Evolutionary conservation across 2,888 invertebrate species (phyloP), one percentile per base, ranked within the genome.

Genomic region (Tiliacea citrago): DNA sequence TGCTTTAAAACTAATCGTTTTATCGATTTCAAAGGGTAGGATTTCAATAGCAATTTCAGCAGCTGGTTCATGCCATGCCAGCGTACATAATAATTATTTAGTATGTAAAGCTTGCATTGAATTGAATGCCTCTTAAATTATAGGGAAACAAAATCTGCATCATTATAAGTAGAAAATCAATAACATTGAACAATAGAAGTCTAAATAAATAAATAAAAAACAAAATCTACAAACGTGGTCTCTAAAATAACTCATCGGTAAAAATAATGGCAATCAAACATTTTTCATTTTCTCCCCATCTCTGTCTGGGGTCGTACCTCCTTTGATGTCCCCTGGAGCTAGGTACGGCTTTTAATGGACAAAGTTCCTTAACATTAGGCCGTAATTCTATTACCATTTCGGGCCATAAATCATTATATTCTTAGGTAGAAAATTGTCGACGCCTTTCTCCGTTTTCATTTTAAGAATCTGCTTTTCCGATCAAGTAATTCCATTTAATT

Each of bases 371-470:
- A 49, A 58, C 24, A 69, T 69, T 69, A 69, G 42, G 13, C 45
- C 49, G 67, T 80, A 84, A 81, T 79, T 73, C 35, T 69, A 84
- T 79, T 83, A 69, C 61, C 24, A 69, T 79, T 67, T 35, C n/a
- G 29, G 57, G 10, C 24, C 49, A 69, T 81, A 79, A 81, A 83
- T 79, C 69, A 73, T 79, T 73, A 10, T 69, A 79, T 69, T 79
- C 42, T 63, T 45, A 57, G 60, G 57, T 47, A 66, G 39, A 72
- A 83, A 71, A 68, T 68, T 61, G 63, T 39, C 29, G 65, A 61
- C 53, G 65, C 72, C 6, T 39, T 57, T 68, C 6, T 45, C 0
- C 35, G 21, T 53, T 42, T 55, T 66, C 18, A 66, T 45, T 78
- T 39, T 81, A 62, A n/a, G 16, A 60, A 35, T 55, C 39, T 62